These are phyloP conservation scores for Shinisaurus crocodilurus DNA, from an alignment of 2,113 vertebrate species.

Conservation along the genomic window DNA sequence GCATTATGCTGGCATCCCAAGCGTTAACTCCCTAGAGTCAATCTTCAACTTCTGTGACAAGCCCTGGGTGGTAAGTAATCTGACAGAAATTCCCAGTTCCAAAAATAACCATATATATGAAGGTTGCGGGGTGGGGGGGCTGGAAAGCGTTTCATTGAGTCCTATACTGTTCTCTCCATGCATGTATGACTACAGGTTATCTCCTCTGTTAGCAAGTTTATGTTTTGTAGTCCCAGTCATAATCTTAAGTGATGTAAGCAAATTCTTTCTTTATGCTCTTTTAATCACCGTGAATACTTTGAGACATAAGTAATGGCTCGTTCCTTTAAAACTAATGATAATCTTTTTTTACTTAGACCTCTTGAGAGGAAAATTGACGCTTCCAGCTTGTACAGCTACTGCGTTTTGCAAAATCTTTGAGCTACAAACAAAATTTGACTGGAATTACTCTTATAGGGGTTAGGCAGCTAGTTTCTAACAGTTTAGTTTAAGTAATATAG, in stretches of 20 bases:
- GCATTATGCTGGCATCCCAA: conserved; percentile 93
- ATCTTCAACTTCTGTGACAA: conserved; percentile 99
- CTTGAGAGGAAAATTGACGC: conserved; percentile 31
- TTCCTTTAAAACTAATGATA: not conserved
- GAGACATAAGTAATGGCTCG: not conserved
- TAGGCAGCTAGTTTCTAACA: conserved; percentile 15
- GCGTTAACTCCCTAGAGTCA: conserved; percentile 94
- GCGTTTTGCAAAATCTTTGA: conserved; percentile 46
- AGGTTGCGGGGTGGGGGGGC: not conserved
- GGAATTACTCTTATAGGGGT: not conserved
- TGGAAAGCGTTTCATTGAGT: not conserved
- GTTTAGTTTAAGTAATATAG: not conserved
- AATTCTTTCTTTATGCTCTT: conserved; percentile 41
- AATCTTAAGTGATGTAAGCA: conserved; percentile 41
- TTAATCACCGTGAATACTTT: not conserved
- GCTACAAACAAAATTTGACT: not conserved
- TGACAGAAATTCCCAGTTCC: not conserved
- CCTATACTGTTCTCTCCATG: not conserved
- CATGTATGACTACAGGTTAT: not conserved
- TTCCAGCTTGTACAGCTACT: conserved; percentile 5
- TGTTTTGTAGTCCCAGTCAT: conserved; percentile 54
- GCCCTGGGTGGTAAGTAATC: conserved; percentile 93
- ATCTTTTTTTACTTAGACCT: conserved; percentile 23
- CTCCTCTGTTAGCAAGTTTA: not conserved
- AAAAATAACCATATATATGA: not conserved